A percentile compares a stretch with the other conserved stretches of the same genome.
Conservation (phyloP, 2,113 vertebrate species). For the Eidolon helvum region DNA sequence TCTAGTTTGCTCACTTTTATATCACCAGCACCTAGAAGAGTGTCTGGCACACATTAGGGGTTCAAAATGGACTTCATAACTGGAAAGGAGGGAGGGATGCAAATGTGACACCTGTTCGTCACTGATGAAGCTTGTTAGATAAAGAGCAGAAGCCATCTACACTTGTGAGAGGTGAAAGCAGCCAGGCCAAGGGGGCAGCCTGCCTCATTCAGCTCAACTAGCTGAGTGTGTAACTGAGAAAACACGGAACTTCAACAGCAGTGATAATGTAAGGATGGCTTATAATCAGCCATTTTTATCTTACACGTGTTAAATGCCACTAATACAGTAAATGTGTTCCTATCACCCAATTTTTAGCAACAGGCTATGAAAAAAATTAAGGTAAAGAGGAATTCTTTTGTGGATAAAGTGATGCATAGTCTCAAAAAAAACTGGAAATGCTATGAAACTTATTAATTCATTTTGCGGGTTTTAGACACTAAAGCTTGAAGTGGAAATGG, state of each 20-base stretch:
- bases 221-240: not conserved
- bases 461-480: not conserved
- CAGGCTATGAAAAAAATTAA: not conserved
- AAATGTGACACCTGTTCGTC: fast-evolving
- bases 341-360: not conserved
- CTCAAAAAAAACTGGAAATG: not conserved
- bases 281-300: not conserved
- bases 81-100: not conserved
- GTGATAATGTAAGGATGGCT: not conserved
- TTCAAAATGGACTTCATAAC: not conserved
- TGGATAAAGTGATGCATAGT: not conserved
- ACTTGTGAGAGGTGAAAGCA: not conserved
- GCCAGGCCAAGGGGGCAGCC: not conserved
- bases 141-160: not conserved
- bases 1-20: not conserved
- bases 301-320: not conserved
- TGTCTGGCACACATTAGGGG: not conserved
- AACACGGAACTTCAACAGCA: not conserved
- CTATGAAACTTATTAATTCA: not conserved
- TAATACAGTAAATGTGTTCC: not conserved
- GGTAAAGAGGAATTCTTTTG: not conserved
- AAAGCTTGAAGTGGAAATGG: not conserved
- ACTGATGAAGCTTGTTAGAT: not conserved
- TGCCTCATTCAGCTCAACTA: not conserved
- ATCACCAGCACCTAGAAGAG: not conserved